Percentiles rank a stretch among this genome's conserved stretches.
These are phyloP conservation scores for Columba guinea DNA, from an alignment of 2,797 vertebrate genomes.

Conservation along the genomic window DNA sequence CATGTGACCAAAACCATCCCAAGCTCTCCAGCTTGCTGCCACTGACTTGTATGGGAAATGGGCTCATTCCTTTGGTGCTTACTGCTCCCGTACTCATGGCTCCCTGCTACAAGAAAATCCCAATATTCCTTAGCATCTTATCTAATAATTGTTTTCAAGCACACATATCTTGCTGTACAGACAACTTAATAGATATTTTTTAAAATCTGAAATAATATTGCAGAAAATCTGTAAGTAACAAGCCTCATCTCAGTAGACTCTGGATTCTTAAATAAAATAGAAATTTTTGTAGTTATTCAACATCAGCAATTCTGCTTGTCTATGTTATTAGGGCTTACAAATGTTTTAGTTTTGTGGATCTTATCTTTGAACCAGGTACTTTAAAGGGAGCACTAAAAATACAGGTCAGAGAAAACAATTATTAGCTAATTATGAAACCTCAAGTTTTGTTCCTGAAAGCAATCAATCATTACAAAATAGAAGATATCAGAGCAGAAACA, in stretches of 20 bases:
- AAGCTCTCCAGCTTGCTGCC: not conserved
- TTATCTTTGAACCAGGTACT: not conserved
- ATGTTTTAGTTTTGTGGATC: not conserved
- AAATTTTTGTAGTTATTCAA: not conserved
- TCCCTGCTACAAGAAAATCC: not conserved
- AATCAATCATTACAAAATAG: not conserved
- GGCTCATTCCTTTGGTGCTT: not conserved
- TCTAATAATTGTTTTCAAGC: not conserved
- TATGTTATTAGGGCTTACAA: not conserved
- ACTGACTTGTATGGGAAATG: not conserved
- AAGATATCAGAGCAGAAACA: slow-evolving; percentile 28
- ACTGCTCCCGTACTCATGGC: not conserved
- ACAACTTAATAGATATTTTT: not conserved
- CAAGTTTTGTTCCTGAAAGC: slow-evolving; percentile 21
- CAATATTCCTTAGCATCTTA: not conserved
- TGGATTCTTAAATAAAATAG: not conserved
- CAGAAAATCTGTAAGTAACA: not conserved
- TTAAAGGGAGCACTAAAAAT: not conserved
- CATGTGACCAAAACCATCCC: not conserved
- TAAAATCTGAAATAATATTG: not conserved
- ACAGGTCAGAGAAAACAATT: slow-evolving; percentile 11
- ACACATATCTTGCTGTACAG: not conserved
- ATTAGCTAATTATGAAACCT: slow-evolving; percentile 4
- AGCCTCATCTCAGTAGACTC: not conserved
- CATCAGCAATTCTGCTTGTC: not conserved